Evolutionary conservation across 2,888 invertebrate genomes (phyloP).

Genomic region (Drosophila longiperda): DNA sequence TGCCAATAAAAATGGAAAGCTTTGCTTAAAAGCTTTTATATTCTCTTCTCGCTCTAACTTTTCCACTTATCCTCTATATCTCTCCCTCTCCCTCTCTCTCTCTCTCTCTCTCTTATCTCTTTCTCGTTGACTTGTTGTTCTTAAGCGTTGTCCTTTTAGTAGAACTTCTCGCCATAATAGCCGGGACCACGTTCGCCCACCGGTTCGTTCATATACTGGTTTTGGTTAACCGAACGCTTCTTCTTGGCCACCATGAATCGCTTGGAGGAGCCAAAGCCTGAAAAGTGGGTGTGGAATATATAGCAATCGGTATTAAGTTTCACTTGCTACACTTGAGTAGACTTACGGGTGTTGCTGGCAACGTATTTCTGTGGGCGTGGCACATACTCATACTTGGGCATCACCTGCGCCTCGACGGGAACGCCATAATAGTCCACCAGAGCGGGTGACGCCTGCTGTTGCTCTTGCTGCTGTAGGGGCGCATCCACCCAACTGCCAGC

Average conservation of each 20-base stretch:
- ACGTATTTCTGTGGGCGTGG: constrained; percentile 81
- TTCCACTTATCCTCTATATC: neutral
- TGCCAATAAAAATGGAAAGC: constrained; percentile 47
- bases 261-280: constrained; percentile 80
- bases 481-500: constrained; percentile 80
- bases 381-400: constrained; percentile 82
- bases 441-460: constrained; percentile 60
- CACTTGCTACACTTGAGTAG: constrained; percentile 32
- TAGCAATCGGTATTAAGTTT: neutral
- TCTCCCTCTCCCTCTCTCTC: neutral
- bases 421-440: constrained; percentile 82
- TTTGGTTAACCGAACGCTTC: constrained; percentile 82
- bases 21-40: constrained; percentile 44
- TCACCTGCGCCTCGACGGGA: constrained; percentile 81
- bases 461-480: constrained; percentile 45
- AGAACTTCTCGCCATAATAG: constrained; percentile 79
- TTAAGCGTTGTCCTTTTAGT: constrained; percentile 54
- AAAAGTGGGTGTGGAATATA: neutral
- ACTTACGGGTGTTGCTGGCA: constrained; percentile 80
- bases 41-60: constrained; percentile 6
- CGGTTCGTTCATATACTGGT: constrained; percentile 75
- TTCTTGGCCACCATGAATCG: constrained; percentile 85
- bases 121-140: neutral
- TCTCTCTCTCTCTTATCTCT: constrained; percentile 17
- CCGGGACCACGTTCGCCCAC: constrained; percentile 78